phyloP scores from a whole-genome alignment of 2,888 invertebrate genomes.

The Hirtodrosophila duncani region DNA sequence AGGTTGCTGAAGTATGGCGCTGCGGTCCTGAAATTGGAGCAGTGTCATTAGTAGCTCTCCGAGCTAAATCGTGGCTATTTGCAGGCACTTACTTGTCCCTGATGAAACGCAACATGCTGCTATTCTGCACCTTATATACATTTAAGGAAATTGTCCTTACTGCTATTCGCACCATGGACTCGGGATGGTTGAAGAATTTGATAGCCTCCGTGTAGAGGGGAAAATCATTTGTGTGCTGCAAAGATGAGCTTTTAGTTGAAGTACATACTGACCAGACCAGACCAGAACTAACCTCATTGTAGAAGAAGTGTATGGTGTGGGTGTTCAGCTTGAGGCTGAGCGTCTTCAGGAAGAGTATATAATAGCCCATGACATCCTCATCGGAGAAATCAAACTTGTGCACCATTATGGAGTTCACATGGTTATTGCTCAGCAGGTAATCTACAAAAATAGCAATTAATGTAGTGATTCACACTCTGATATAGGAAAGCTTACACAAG shows the following conservation, averaged over 20 bases:
- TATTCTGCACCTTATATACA: constrained; percentile 96
- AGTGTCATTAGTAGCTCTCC: neutral
- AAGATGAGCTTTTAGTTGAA: neutral
- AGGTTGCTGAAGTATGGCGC: constrained; percentile 99
- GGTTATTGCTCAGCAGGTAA: constrained; percentile 99
- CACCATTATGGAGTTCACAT: constrained; percentile 99
- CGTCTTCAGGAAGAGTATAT: constrained; percentile 99
- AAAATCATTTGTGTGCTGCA: constrained; percentile 96
- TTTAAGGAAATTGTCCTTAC: constrained; percentile 98
- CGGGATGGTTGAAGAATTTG: constrained; percentile 99
- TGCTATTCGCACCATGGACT: constrained; percentile 99
- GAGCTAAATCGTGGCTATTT: constrained; percentile 17
- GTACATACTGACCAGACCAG: neutral
- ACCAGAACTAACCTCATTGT: constrained; percentile 88
- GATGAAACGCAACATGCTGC: constrained; percentile 96
- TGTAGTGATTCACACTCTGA: neutral
- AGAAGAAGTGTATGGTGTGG: constrained; percentile 99
- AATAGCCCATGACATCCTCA: constrained; percentile 99
- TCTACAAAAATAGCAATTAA: constrained; percentile 81
- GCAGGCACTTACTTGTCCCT: constrained; percentile 86
- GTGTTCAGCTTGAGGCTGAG: constrained; percentile 97
- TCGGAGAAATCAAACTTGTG: constrained; percentile 99
- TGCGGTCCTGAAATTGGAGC: constrained; percentile 84
- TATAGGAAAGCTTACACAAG: constrained; percentile 88
- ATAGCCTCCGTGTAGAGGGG: constrained; percentile 99